Evolutionary conservation across 1,140 invertebrate species (phyloP), one percentile per base, ranked within the genome.

Genomic region (Drosophila carrolli): DNA sequence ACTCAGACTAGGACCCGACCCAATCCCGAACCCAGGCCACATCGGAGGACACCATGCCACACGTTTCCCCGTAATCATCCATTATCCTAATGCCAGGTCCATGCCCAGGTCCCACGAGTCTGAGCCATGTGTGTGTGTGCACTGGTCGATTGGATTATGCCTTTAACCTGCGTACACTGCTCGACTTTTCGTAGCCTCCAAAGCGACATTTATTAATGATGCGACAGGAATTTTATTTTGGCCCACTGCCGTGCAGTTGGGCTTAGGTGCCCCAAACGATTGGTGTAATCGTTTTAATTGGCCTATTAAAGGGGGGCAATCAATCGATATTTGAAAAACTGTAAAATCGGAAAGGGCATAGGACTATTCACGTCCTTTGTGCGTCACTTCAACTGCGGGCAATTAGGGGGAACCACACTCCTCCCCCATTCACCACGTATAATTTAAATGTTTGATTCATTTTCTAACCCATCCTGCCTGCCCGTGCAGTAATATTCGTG

Each of bases 81-180:
- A 89, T 89, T 89, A 89, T 89, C 85, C 80, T 84, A 89, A 89
- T 89, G 84, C 84, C 84, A 71, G 76, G 82, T 81, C 83, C 75
- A 72, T 37, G 78, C 62, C 50, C 57, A 56, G 47, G 76, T 81
- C 71, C 70, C 79, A 13, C 57, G 78, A 70, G 83, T 73, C 55
- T 55, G 78, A 61, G 54, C 51, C 13, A 13, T 51, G 43, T 65
- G 60, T 40, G 60, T 40, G 46, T 53, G 40, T 53, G 46, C 10
- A 11, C 56, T 63, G 66, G 66, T 73, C 83, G 75, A 88, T 86
- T 88, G 83, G 83, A 88, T 86, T 86, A 86, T 67, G 83, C 71
- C 77, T 51, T 48, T 48, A 78, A 56, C 65, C 70, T 68, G 71
- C 79, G 71, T 60, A 72, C 72, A 75, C 73, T 67, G 62, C 72